phyloP scores from a whole-genome alignment of 2,888 invertebrate genomes.

The Melanargia galathea region DNA sequence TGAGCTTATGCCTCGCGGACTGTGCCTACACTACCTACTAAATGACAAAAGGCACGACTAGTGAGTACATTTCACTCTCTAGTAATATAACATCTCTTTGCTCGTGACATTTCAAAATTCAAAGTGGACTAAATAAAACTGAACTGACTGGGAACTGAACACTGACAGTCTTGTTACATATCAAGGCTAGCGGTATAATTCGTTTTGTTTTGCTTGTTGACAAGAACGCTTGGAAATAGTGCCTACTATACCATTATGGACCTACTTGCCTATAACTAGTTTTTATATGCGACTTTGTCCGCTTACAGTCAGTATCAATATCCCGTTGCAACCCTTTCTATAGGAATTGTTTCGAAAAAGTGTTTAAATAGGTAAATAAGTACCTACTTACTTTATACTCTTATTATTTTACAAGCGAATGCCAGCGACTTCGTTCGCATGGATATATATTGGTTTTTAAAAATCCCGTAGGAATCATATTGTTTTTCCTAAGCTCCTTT shows the following conservation, averaged over 20 bases:
- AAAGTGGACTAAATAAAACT: conserved; percentile 37
- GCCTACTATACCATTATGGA: conserved; percentile 13
- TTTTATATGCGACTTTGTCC: neutral
- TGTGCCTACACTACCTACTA: too few relatives aligned
- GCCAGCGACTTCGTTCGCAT: too few relatives aligned
- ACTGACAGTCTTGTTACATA: conserved; percentile 39
- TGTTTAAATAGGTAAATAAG: neutral
- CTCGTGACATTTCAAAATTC: conserved; percentile 41
- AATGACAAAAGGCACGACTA: too few relatives aligned
- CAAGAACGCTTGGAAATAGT: conserved; percentile 25
- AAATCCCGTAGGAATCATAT: too few relatives aligned
- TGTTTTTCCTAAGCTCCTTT: too few relatives aligned
- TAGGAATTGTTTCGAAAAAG: neutral
- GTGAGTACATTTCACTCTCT: neutral
- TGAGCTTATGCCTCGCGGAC: too few relatives aligned
- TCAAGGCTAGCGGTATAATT: conserved; percentile 53
- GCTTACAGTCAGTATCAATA: neutral
- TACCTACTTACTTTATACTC: too few relatives aligned
- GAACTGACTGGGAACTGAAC: conserved; percentile 32
- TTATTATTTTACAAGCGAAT: too few relatives aligned
- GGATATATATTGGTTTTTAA: too few relatives aligned
- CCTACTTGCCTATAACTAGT: neutral
- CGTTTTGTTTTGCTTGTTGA: conserved; percentile 49
- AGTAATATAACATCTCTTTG: neutral
- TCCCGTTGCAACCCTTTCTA: neutral